Conservation (phyloP, 2,113 vertebrate genomes). For the Ovibos moschatus region DNA sequence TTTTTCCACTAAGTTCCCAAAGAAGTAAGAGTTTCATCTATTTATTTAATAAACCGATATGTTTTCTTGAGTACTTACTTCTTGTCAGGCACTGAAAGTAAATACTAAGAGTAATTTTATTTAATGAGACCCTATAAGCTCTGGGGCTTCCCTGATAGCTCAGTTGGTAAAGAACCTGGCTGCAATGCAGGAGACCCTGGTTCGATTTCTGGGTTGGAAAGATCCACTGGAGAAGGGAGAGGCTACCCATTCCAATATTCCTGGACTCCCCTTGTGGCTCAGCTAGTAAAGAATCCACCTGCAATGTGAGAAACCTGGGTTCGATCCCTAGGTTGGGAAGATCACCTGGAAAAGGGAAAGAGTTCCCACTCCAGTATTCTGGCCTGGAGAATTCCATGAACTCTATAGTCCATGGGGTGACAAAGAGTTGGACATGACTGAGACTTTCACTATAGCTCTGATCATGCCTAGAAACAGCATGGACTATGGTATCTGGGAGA, state of each 20-base stretch:
- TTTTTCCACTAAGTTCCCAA: background rate
- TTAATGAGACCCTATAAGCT: background rate
- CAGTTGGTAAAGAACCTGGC: background rate
- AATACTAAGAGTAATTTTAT: background rate
- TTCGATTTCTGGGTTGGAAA: background rate
- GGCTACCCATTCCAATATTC: background rate
- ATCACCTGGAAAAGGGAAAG: background rate
- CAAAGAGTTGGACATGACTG: background rate
- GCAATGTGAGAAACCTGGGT: background rate
- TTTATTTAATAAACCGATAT: background rate
- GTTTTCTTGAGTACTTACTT: background rate
- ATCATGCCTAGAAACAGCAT: background rate
- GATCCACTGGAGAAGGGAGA: background rate
- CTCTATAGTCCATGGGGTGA: background rate
- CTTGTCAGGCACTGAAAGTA: background rate
- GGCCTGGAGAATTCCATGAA: background rate
- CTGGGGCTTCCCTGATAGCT: background rate
- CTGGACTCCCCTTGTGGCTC: background rate
- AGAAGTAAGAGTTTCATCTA: background rate
- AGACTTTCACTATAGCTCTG: background rate
- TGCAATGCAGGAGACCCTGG: background rate
- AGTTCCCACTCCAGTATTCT: background rate
- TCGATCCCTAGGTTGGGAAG: background rate
- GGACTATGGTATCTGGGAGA: background rate
- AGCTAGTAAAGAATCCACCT: rapidly evolving